Evolutionary conservation across 30 jellyfish, hydroid and myxozoan genomes (phyloP), one percentile per base, ranked within the genome.

Genomic region (Mastigias papua): DNA sequence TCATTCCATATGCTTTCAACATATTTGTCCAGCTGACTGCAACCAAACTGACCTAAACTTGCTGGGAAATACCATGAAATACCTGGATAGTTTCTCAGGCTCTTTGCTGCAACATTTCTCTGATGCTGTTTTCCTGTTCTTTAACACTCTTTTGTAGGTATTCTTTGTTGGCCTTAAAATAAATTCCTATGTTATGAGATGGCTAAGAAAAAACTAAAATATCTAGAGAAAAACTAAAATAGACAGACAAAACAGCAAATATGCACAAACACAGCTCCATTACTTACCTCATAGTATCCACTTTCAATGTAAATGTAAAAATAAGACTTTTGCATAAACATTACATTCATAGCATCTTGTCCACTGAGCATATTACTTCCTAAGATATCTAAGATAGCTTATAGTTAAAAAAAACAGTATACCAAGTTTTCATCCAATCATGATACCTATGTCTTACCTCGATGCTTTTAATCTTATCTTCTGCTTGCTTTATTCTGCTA

Each of bases 61-160:
- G 28, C n/a, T n/a, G 11, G 19, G 67, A 71, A 48, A 30, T 71
- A 33, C 64, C 64, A 30, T 35, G 9, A 9, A 48, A 73, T 17
- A 63, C 70, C 35, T 63, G 67, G 9, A 16, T 25, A 15, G 42
- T 17, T 32, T 35, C n/a, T 51, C 74, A 88, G 46, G 29, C 73
- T 60, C 96, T 69, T 61, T 88, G 96, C 90, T 90, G 97, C 27
- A 95, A 73, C 99, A 95, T 95, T 81, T 95, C 99, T 69, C 99
- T 87, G n/a, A 95, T 90, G 93, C 98, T 95, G 86, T 95, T 82
- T 49, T 95, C 99, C 31, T 95, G 99, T 69, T 95, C 99, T 75
- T 95, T 95, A n/a, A 95, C 98, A 81, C 98, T 95, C 62, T 81
- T 95, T 62, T 95, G 99, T 63, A 90, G 80, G 69, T 91, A 84